These are phyloP conservation scores for Simalia tracyae DNA, from an alignment of 2,797 vertebrate genomes.

Conservation along the genomic window DNA sequence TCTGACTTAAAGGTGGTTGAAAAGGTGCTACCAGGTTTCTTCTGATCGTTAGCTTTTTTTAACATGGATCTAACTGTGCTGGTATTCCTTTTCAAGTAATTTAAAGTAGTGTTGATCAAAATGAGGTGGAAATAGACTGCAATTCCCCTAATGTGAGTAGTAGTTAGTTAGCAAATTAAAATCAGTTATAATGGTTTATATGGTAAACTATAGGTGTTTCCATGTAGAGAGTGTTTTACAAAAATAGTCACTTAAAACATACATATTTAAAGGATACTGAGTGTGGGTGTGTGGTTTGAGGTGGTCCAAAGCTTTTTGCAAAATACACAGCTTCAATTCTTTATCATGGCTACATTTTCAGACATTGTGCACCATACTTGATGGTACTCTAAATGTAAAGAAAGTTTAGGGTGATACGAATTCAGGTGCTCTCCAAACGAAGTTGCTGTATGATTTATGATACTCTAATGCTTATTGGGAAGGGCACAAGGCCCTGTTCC, in stretches of 20 bases:
- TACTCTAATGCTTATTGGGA: neutral
- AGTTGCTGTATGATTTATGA: neutral
- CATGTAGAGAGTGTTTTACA: neutral
- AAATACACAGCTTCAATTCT: neutral
- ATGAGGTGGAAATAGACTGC: neutral
- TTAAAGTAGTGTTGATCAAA: neutral
- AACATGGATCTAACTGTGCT: neutral
- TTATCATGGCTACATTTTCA: neutral
- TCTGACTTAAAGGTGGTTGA: neutral
- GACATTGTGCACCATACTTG: neutral
- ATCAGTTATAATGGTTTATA: neutral
- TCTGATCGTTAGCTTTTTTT: neutral
- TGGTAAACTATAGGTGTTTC: no score
- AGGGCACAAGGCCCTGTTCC: neutral
- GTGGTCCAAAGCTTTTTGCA: neutral
- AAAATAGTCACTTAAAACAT: neutral
- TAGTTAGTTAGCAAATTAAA: neutral
- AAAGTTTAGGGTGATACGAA: neutral
- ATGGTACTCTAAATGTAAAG: neutral
- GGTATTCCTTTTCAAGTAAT: neutral
- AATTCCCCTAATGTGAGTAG: neutral
- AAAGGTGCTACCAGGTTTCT: neutral
- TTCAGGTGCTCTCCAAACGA: neutral
- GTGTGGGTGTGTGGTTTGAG: neutral
- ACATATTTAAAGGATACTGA: neutral